These are phyloP conservation scores for Nettapus auritus DNA, from an alignment of 2,113 vertebrate species.

Conservation along the genomic window DNA sequence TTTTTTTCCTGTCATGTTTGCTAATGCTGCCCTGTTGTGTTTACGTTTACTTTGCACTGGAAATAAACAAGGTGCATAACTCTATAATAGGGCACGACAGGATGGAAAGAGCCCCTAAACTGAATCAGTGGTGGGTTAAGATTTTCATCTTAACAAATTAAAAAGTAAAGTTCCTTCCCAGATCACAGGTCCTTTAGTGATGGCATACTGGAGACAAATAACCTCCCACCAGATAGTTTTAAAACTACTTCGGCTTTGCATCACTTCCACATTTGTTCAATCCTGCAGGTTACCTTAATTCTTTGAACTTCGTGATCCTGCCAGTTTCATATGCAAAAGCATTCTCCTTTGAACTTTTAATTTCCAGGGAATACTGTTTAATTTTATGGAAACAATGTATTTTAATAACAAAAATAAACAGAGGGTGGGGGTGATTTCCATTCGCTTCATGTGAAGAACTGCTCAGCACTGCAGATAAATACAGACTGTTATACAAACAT, in stretches of 20 bases:
- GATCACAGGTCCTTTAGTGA: background rate
- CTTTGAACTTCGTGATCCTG: background rate
- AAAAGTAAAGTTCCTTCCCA: no score
- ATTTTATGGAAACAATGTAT: background rate
- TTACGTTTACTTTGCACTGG: background rate
- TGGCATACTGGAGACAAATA: background rate
- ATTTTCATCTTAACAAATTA: no score
- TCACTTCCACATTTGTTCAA: background rate
- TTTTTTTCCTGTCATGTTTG: background rate
- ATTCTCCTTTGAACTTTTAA: background rate
- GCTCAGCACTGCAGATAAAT: background rate
- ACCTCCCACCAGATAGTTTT: background rate
- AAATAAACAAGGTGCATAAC: background rate
- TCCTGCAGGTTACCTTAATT: background rate
- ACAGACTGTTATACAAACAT: background rate
- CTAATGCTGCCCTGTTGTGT: background rate
- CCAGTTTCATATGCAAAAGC: background rate
- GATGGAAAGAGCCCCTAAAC: background rate
- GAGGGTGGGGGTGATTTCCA: rapidly evolving
- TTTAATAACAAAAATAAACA: background rate
- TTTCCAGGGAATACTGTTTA: background rate
- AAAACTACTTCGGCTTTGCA: background rate
- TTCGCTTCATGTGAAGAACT: background rate
- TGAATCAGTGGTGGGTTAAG: rapidly evolving
- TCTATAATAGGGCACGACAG: background rate